Conservation (phyloP, 2,797 vertebrate genomes). For the Acestrorhynchus altus region DNA sequence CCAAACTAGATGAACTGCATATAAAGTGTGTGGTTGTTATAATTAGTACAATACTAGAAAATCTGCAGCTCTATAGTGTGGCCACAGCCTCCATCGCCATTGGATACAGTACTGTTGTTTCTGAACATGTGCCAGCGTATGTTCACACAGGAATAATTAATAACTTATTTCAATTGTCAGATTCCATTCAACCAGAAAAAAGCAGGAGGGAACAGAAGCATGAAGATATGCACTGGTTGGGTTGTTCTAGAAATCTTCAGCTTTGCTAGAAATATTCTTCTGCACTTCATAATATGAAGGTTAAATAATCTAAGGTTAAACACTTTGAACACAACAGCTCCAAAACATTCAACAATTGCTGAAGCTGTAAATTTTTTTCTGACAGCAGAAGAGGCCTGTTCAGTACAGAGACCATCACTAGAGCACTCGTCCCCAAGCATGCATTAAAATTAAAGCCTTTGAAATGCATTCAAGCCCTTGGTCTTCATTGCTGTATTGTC, state of each 20-base stretch:
- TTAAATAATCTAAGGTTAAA: too few relatives aligned
- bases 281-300: background rate
- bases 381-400: constrained; percentile 1
- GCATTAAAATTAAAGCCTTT: background rate
- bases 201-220: background rate
- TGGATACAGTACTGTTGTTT: background rate
- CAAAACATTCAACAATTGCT: background rate
- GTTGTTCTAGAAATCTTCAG: background rate
- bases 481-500: constrained; percentile 12
- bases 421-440: background rate
- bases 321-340: background rate
- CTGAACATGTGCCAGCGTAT: background rate
- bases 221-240: background rate
- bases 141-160: background rate
- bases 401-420: constrained; percentile 11
- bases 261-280: background rate
- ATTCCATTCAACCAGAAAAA: background rate
- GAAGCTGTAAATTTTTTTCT: background rate
- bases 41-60: background rate
- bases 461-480: constrained; percentile 12
- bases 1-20: too few relatives aligned
- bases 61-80: background rate
- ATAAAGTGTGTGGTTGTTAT: too few relatives aligned
- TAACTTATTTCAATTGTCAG: background rate
- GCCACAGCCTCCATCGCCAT: background rate